Evolutionary conservation across 2,888 invertebrate species (phyloP), one percentile per base, ranked within the genome.

Genomic region (Furcula furcula): DNA sequence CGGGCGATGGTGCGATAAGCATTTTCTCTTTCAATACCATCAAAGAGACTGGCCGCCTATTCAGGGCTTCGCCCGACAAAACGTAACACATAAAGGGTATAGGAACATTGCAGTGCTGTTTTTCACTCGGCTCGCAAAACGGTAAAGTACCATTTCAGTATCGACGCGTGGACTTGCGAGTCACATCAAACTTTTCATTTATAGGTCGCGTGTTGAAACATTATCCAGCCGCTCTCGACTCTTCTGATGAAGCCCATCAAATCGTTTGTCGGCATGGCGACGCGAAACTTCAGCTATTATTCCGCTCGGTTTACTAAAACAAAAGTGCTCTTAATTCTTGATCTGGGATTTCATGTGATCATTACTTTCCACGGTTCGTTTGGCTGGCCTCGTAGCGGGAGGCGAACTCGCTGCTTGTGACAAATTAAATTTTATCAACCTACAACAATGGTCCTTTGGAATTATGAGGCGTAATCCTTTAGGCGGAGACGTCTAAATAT

Each of bases 21-120:
- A 81, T 84, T 85, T 82, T 80, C 83, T 78, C 79, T 82, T 84
- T 85, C 85, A 84, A 83, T 81, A 77, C 78, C 74, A 77, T 84
- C 82, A 82, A 80, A 85, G 80, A 76, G 76, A 80, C 83, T 81
- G 78, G 73, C 75, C 81, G 75, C 67, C 82, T 78, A 83, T 84
- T 84, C 83, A 83, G 51, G 49, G 62, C 68, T 71, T 60, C 65
- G 57, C 65, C 67, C 72, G 65, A 76, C 77, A 77, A 80, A 77
- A 73, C 77, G 80, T 79, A 72, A 74, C 75, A 68, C 68, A 74
- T 79, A 79, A 75, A 77, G 65, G 69, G 72, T 77, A 76, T 74
- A 74, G 66, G 73, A 68, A 73, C 72, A 77, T 81, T 75, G 75
- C 71, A 73, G 62, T 57, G 56, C 61, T 67, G 64, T 67, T 74